Base-by-base conservation (phyloP, 2,888 invertebrate genomes). In the Tuberolachnus salignus region DNA sequence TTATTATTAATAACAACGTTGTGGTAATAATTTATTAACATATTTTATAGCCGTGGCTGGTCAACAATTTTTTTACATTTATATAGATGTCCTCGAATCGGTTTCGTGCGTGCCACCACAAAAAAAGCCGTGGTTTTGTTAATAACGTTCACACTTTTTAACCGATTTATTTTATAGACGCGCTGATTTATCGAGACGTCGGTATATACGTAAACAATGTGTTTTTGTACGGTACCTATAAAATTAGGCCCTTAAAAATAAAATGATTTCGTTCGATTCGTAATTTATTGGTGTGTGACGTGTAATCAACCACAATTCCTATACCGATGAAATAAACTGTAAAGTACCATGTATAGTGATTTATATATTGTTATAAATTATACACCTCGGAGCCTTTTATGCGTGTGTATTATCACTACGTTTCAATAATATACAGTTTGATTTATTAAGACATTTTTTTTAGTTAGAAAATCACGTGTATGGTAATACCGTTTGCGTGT, bases 241-340 rank as follows among this genome's bases (percentile, higher is more conserved):
- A 49, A 59, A 46, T 19, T 72, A 49, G 19, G 23, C 46, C n/a
- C n/a, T 61, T 61, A 1, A 4, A 61, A 72, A 61, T 61, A 49
- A 59, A 71, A 59, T 26, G 46, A 3, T 6, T 51, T 51, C 61
- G 10, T 49, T 61, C 6, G 11, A 51, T 73, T 63, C 61, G n/a
- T 61, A 73, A 61, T 59, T 71, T 57, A 59, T 51, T 34, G 21
- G 34, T 21, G 61, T 63, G 61, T 73, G 61, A 73, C 16, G 61
- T 61, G 34, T 73, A 73, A 73, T 73, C 72, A 73, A 73, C 61
- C 72, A 61, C 19, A 61, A 61, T 63, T 73, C 61, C 72, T 51
- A 34, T 34, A 63, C 16, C 16, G 19, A 51, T 73, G 21, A 19
- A 51, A 61, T 51, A 51, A 21, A 61, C 6, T 72, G 26, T 67